Base-by-base conservation (phyloP, 2,888 invertebrate species). In the Drosophila paramelanica region DNA sequence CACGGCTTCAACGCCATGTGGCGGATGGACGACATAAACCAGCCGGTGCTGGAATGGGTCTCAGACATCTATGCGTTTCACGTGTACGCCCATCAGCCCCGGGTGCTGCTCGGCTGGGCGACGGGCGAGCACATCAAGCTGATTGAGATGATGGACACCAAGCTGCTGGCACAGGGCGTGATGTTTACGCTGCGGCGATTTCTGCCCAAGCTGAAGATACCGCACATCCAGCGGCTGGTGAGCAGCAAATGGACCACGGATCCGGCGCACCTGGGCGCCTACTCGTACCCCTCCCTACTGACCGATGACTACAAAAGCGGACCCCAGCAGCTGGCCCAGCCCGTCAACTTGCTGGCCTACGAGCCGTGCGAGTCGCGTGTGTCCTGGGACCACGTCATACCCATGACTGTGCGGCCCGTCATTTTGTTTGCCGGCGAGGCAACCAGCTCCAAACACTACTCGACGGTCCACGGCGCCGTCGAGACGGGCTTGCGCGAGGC, bases 401-500 rank as follows among this genome's bases (percentile, higher is more conserved):
- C 72, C 47, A 51, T 73, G 13, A 58, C 73, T 6, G 88, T 89
- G 39, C 92, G 92, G 53, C 93, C 95, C 36, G 91, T 94, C 0
- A 91, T 95, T 1, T 93, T 94, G 66, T 79, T 95, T 83, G 95
- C 94, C 3, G 95, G 95, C 0, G 95, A 95, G 90, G 95, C 95
- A 0, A 94, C 95, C 0, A 94, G 95, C 5, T 93, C 93, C 46
- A 93, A 94, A 74, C 93, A 93, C 81, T 95, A 94, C 86, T 94
- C 94, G 0, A 94, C 95, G 0, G 95, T 95, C 0, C 95, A 96
- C 80, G 96, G 96, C 0, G 96, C 96, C 0, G 90, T 95, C 0
- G 96, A 95, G 84, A 93, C 94, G 13, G 96, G 96, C 0, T 93
- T 94, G 80, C 93, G 96, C 27, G 96, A 96, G 89, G 96, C 96